Conservation (phyloP, 2,113 vertebrate species). For the Tragelaphus imberbis region DNA sequence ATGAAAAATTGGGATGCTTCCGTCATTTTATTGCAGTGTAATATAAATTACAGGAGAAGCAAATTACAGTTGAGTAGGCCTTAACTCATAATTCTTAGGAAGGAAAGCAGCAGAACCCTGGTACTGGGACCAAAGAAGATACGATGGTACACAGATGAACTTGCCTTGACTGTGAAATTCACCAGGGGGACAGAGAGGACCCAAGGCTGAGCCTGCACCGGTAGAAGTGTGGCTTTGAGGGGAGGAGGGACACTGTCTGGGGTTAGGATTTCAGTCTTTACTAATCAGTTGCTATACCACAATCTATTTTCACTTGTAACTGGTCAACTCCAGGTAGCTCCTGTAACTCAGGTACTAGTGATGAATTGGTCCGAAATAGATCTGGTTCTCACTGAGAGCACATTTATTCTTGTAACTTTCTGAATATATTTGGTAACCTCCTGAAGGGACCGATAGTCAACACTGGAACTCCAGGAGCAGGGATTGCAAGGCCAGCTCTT, state of each 20-base stretch:
- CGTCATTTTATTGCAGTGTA: background rate
- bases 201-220: fast-evolving
- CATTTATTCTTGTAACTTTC: background rate
- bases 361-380: background rate
- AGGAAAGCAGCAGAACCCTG: background rate
- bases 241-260: background rate
- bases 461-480: background rate
- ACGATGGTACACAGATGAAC: background rate
- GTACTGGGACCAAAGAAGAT: background rate
- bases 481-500: background rate
- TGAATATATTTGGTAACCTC: background rate
- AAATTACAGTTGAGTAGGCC: background rate
- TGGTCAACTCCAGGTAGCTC: background rate
- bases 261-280: background rate
- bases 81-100: background rate
- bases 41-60: background rate
- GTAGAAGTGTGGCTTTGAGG: background rate
- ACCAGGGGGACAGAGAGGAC: background rate
- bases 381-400: background rate
- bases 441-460: background rate
- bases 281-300: background rate
- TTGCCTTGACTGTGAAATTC: background rate
- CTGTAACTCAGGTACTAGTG: background rate
- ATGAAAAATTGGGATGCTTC: background rate
- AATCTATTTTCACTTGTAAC: background rate